Evolutionary conservation across 2,113 vertebrate species (phyloP), one percentile per base, ranked within the genome.

Genomic region (Campylomormyrus tamandua): DNA sequence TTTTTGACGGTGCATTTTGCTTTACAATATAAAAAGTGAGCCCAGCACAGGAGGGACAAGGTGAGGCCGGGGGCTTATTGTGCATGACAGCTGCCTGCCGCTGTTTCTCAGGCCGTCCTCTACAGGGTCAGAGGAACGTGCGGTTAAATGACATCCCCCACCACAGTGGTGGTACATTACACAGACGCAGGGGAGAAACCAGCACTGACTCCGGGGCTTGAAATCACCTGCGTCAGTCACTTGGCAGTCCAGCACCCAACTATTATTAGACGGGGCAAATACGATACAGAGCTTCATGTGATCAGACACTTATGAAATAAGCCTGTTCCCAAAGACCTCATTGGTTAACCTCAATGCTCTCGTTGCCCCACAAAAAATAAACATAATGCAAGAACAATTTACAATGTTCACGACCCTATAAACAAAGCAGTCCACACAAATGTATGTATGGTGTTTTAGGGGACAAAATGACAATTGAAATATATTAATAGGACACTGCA

Each of bases 241-340:
- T 56, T 52, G 88, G 24, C 11, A 21, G 87, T 88, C 91, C 42
- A 83, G 83, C 86, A 87, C 35, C 58, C 27, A 0, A 92, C 94
- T 94, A 95, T 93, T 93, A 94, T 92, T 95, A 95, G 91, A 77
- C 83, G 88, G 88, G 88, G 92, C 92, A 91, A 96, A 96, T 92
- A 89, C 86, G 93, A 96, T 93, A 95, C 95, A 91, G 83, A 85
- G 84, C 87, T 91, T 88, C 93, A 92, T 92, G 91, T 91, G 93
- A 93, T 91, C 35, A 62, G 48, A 77, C 21, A 39, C 46, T 90
- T 89, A 93, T 87, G 90, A 91, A 92, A 89, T 85, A 77, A 84
- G 70, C 31, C 89, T 86, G 91, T 39, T 52, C 92, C 70, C 66
- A 80, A 56, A 88, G 39, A 31, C 46, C 11, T 42, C 35, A 80